These are phyloP conservation scores for Axis porcinus DNA, from an alignment of 2,113 vertebrate species.

Conservation along the genomic window DNA sequence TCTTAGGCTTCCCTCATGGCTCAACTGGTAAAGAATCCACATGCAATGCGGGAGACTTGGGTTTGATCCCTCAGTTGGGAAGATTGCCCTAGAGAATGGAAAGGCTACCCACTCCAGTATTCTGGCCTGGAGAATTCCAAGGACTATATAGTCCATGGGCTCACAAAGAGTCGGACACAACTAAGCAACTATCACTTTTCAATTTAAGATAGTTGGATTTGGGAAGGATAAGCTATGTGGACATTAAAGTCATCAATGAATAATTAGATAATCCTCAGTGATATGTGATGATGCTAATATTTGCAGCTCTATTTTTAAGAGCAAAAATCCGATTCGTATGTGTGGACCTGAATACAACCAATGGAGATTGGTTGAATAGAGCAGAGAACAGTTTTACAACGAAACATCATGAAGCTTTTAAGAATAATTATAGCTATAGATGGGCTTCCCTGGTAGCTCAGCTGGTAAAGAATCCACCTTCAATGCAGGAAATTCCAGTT, in stretches of 20 bases:
- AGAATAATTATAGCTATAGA: not conserved
- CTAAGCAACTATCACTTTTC: not conserved
- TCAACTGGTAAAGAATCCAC: not conserved
- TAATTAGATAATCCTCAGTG: not conserved
- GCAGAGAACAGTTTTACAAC: not conserved
- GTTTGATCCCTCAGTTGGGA: not conserved
- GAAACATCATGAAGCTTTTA: not conserved
- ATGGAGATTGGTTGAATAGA: not conserved
- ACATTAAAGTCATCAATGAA: not conserved
- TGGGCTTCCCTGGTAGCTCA: not conserved
- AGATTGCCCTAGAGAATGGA: not conserved
- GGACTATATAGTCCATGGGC: not conserved
- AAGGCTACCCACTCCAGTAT: not conserved
- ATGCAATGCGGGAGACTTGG: fast-evolving
- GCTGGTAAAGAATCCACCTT: not conserved
- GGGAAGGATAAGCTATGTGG: not conserved
- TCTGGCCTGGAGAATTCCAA: not conserved
- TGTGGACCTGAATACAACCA: not conserved
- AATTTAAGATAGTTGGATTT: not conserved
- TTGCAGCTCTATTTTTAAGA: not conserved
- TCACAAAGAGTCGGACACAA: not conserved
- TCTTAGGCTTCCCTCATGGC: not conserved
- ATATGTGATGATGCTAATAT: not conserved
- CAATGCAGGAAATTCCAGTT: not conserved
- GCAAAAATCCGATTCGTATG: not conserved